Evolutionary conservation across 2,113 vertebrate species (phyloP).

Genomic region (Gulo gulo): DNA sequence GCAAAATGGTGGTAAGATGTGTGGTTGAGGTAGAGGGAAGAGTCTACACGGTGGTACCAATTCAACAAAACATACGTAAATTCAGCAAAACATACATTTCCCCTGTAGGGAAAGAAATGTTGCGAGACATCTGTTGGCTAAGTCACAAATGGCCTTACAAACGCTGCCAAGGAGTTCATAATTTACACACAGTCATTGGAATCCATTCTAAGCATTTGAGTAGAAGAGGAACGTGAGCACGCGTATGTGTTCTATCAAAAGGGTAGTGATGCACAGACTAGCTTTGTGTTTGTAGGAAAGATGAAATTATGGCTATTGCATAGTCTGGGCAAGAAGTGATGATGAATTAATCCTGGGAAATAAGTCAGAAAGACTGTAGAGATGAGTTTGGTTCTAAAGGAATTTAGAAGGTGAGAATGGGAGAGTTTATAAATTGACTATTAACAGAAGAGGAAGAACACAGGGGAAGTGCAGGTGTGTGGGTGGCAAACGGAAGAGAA

Average conservation of each 20-base stretch:
- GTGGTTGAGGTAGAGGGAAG: background rate
- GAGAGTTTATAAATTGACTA: background rate
- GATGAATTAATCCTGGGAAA: background rate
- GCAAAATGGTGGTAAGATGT: background rate
- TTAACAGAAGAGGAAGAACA: background rate
- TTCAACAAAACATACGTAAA: background rate
- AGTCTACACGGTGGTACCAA: accelerated
- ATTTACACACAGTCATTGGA: background rate
- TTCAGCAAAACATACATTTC: too few relatives aligned
- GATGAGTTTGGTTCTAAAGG: background rate
- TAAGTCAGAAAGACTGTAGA: background rate
- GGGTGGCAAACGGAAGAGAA: background rate
- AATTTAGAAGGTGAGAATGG: background rate
- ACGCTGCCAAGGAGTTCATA: background rate
- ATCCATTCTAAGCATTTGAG: background rate
- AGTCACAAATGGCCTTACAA: background rate
- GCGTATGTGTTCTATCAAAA: background rate
- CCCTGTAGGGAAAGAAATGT: background rate
- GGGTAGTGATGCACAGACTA: accelerated
- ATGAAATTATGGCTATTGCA: background rate
- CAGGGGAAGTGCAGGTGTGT: background rate
- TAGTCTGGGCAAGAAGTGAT: background rate
- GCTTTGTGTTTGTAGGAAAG: background rate
- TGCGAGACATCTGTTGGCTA: too few relatives aligned
- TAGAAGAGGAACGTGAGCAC: too few relatives aligned